Percentiles rank a stretch among this genome's conserved stretches.
phyloP scores from a whole-genome alignment of 2,888 invertebrate species.

The Pycnomerus fuliginosus region DNA sequence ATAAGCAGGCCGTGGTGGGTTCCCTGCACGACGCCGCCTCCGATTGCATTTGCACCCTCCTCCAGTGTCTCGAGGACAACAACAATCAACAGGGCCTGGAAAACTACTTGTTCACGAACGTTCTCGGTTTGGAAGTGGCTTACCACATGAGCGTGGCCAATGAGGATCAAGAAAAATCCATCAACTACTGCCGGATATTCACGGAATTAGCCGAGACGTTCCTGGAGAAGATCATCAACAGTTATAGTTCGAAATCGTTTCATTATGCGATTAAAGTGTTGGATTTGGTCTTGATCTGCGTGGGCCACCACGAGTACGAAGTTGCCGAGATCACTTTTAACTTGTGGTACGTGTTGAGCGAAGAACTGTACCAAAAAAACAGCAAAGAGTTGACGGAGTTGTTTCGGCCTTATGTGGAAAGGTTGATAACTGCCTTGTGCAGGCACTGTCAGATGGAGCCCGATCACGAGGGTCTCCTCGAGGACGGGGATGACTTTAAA shows the following conservation, averaged over 20 bases:
- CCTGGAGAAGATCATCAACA: conserved; percentile 75
- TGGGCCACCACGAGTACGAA: conserved; percentile 97
- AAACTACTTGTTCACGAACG: conserved; percentile 76
- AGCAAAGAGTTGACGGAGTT: conserved; percentile 75
- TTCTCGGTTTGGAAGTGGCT: conserved; percentile 76
- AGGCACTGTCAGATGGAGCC: conserved; percentile 94
- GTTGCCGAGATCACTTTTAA: conserved; percentile 86
- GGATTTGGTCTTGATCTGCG: conserved; percentile 87
- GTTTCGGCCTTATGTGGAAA: conserved; percentile 88
- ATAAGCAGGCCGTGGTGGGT: conserved; percentile 38
- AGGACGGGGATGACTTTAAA: conserved; percentile 81
- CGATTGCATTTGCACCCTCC: conserved; percentile 83
- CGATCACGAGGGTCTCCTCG: conserved; percentile 84
- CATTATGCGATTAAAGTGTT: conserved; percentile 82
- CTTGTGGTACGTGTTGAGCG: conserved; percentile 94
- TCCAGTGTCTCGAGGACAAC: conserved; percentile 79
- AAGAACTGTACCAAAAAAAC: conserved; percentile 87
- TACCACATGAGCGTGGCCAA: conserved; percentile 90
- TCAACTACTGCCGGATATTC: conserved; percentile 92
- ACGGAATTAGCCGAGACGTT: conserved; percentile 93
- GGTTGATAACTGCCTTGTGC: conserved; percentile 85
- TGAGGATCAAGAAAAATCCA: conserved; percentile 91
- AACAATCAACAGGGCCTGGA: conserved; percentile 74
- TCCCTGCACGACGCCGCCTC: conserved; percentile 84
- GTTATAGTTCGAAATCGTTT: conserved; percentile 58